Percentiles rank a stretch among this genome's conserved stretches.
Conservation (phyloP, 2,888 invertebrate species). For the Chorisops tibialis region DNA sequence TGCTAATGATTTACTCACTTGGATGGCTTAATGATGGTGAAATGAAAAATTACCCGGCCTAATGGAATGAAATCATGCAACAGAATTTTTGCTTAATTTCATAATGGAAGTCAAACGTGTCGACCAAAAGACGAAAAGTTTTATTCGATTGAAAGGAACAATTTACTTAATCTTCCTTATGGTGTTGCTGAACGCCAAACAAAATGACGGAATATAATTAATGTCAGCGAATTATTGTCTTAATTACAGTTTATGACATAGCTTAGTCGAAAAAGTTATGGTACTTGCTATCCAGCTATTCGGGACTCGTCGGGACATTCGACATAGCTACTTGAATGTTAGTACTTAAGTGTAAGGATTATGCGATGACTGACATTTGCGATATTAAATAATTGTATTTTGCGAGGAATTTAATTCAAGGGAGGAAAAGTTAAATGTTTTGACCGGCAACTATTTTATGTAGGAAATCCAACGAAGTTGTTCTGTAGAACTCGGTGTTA, state of each 20-base stretch:
- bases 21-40: slow-evolving; percentile 13
- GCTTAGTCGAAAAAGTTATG: background rate
- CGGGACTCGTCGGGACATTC: no score
- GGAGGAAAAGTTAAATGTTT: no score
- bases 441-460: no score
- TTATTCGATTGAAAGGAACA: slow-evolving; percentile 8
- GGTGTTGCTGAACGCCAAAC: slow-evolving; percentile 9
- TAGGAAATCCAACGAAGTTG: no score
- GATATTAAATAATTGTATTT: no score
- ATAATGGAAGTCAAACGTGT: slow-evolving; percentile 8
- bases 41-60: slow-evolving; percentile 11
- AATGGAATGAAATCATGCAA: slow-evolving; percentile 20
- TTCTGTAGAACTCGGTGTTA: no score
- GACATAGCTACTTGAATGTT: no score
- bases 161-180: slow-evolving; percentile 11
- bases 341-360: no score
- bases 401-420: no score
- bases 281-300: no score
- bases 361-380: no score
- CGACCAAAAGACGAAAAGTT: background rate
- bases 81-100: slow-evolving; percentile 11
- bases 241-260: slow-evolving; percentile 10
- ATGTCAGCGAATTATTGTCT: slow-evolving; percentile 11
- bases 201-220: slow-evolving; percentile 12
- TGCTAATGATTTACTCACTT: slow-evolving; percentile 11